A percentile compares a stretch with the other conserved stretches of the same genome.
Evolutionary conservation across 2,888 invertebrate genomes (phyloP).

Genomic region (Stenichneumon culpator): DNA sequence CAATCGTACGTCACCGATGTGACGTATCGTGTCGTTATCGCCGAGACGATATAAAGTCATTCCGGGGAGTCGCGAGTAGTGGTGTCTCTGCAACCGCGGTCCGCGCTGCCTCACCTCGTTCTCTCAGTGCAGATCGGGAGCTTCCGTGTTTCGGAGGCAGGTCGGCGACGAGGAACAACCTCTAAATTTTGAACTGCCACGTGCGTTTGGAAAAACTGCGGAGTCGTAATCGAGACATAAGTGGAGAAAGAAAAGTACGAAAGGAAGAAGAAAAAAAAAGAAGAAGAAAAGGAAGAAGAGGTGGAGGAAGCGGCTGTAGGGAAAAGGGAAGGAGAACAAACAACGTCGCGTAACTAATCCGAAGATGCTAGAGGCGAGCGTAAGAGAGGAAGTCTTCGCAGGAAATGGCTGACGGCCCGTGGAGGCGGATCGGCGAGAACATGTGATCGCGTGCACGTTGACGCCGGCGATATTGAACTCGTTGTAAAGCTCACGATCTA

Average conservation of each 20-base stretch:
- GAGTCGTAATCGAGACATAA: neutral
- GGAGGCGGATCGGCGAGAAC: slow-evolving; percentile 56
- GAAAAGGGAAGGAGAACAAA: slow-evolving; percentile 8
- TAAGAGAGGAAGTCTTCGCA: slow-evolving; percentile 76
- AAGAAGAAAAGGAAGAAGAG: neutral
- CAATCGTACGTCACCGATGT: slow-evolving; percentile 30
- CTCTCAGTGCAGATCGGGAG: slow-evolving; percentile 42
- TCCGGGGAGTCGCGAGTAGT: slow-evolving; percentile 17
- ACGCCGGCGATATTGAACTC: slow-evolving; percentile 62
- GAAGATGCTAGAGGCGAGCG: slow-evolving; percentile 75
- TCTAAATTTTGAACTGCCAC: neutral
- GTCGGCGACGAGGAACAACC: neutral
- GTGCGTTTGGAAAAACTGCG: neutral
- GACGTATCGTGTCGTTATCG: slow-evolving; percentile 41
- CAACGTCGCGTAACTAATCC: slow-evolving; percentile 17
- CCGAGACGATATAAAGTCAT: slow-evolving; percentile 34
- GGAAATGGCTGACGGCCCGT: slow-evolving; percentile 76
- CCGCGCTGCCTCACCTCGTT: neutral
- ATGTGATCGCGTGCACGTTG: slow-evolving; percentile 65
- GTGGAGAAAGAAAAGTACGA: neutral
- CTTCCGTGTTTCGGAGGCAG: slow-evolving; percentile 40
- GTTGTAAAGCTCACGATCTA: slow-evolving; percentile 36
- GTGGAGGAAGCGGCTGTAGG: neutral
- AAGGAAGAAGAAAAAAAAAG: neutral
- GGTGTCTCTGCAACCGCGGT: slow-evolving; percentile 5